A percentile compares a stretch with the other conserved stretches of the same genome.
Conservation (phyloP, 2,113 vertebrate species). For the Melanerpes aurifrons region DNA sequence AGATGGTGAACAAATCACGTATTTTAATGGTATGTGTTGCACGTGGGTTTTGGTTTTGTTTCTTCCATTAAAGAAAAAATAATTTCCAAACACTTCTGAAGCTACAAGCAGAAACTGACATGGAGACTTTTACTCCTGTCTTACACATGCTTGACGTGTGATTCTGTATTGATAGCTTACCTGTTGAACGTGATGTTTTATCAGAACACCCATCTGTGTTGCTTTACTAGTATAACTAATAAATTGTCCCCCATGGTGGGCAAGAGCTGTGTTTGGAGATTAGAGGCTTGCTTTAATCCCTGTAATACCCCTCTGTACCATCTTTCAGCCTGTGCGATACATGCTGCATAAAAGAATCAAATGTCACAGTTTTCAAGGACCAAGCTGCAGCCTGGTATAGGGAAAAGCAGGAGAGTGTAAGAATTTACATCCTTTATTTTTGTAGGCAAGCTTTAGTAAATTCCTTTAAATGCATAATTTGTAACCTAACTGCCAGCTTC, state of each 20-base stretch:
- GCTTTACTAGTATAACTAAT: background rate
- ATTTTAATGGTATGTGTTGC: background rate
- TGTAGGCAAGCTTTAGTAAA: background rate
- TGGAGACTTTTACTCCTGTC: background rate
- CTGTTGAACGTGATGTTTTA: accelerated
- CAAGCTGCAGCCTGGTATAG: background rate
- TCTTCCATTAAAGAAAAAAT: background rate
- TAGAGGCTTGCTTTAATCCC: background rate
- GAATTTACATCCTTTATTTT: background rate
- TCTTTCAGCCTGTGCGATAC: background rate
- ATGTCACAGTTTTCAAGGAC: background rate
- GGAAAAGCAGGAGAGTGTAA: background rate
- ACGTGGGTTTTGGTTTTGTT: background rate
- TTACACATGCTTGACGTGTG: accelerated
- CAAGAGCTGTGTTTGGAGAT: background rate
- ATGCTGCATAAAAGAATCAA: background rate
- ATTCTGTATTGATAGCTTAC: background rate
- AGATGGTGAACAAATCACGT: accelerated
- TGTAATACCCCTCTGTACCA: background rate
- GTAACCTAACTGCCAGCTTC: background rate
- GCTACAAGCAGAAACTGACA: background rate
- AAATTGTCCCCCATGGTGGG: background rate
- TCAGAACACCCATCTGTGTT: background rate
- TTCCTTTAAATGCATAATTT: background rate
- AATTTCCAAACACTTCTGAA: background rate